These are phyloP conservation scores for Herpailurus yagouaroundi DNA, from an alignment of 2,113 vertebrate species.

Conservation along the genomic window DNA sequence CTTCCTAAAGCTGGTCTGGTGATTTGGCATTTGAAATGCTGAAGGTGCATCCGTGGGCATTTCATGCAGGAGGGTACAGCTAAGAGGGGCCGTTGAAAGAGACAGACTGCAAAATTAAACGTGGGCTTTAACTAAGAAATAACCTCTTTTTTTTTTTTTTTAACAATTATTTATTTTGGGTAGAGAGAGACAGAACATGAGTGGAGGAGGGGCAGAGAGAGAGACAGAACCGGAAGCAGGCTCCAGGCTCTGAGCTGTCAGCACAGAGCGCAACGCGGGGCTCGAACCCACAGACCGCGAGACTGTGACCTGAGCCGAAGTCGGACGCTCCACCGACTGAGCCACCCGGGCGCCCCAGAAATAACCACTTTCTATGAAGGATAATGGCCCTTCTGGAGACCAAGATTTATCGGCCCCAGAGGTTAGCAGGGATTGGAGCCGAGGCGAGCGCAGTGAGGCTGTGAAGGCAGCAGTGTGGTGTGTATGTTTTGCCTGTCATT, in stretches of 20 bases:
- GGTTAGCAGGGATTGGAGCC: slow-evolving; percentile 80
- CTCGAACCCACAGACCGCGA: too few relatives aligned
- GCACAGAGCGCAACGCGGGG: too few relatives aligned
- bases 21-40: slow-evolving; percentile 26
- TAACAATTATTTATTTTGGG: too few relatives aligned
- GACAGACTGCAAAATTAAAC: slow-evolving; percentile 84
- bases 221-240: too few relatives aligned
- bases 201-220: too few relatives aligned
- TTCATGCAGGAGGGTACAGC: slow-evolving; percentile 50
- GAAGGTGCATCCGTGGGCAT: not conserved
- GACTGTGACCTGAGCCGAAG: too few relatives aligned
- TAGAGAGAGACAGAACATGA: too few relatives aligned
- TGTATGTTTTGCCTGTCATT: slow-evolving; percentile 74
- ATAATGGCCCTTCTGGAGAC: slow-evolving; percentile 84
- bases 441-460: slow-evolving; percentile 80
- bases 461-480: slow-evolving; percentile 77
- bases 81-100: slow-evolving; percentile 61
- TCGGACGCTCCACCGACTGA: too few relatives aligned
- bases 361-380: slow-evolving; percentile 85
- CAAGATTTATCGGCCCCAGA: slow-evolving; percentile 85
- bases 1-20: not conserved
- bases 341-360: slow-evolving; percentile 62
- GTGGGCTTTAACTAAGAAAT: slow-evolving; percentile 84
- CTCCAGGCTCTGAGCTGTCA: too few relatives aligned
- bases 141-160: slow-evolving; percentile 73